Percentiles rank a stretch among this genome's conserved stretches.
These are phyloP conservation scores for Lordiphosa stackelbergi DNA, from an alignment of 1,140 invertebrate genomes.

Conservation along the genomic window DNA sequence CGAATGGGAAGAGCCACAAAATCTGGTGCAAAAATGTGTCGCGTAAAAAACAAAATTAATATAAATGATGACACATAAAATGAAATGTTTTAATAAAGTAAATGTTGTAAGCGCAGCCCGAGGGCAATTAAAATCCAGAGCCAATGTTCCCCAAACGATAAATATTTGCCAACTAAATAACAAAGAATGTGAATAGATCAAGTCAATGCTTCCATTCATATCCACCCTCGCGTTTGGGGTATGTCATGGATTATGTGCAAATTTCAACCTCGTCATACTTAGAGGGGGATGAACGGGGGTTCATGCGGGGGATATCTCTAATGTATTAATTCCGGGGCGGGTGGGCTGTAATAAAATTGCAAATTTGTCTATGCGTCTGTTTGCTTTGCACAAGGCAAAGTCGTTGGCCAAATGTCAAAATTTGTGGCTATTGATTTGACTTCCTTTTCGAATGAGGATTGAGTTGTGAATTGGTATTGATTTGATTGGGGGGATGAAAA, in stretches of 20 bases:
- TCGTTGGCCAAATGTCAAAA: conserved; percentile 73
- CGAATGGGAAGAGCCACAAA: conserved; percentile 22
- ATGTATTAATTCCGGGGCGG: conserved; percentile 60
- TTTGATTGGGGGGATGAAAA: conserved; percentile 22
- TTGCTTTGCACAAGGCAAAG: conserved; percentile 16
- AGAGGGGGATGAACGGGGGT: conserved; percentile 20
- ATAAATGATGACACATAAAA: conserved; percentile 39
- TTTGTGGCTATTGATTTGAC: conserved; percentile 63
- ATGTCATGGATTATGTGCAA: conserved; percentile 53
- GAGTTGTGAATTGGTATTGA: conserved; percentile 24
- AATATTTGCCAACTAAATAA: conserved; percentile 71
- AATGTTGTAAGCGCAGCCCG: conserved; percentile 33
- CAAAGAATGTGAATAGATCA: conserved; percentile 52
- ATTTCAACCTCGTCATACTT: conserved; percentile 59
- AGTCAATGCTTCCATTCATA: conserved; percentile 22
- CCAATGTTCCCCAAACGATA: conserved; percentile 9
- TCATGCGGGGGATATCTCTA: conserved; percentile 43
- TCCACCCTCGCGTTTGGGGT: conserved; percentile 18
- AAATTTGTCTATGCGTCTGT: conserved; percentile 46
- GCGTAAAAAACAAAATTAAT: conserved; percentile 54
- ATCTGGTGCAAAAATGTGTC: conserved; percentile 9
- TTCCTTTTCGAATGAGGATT: conserved; percentile 16
- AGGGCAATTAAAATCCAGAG: conserved; percentile 44
- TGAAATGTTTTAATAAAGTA: conserved; percentile 44
- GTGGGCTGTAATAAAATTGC: conserved; percentile 59